Evolutionary conservation across 2,888 invertebrate genomes (phyloP).

Genomic region (Catotricha subobsoleta): DNA sequence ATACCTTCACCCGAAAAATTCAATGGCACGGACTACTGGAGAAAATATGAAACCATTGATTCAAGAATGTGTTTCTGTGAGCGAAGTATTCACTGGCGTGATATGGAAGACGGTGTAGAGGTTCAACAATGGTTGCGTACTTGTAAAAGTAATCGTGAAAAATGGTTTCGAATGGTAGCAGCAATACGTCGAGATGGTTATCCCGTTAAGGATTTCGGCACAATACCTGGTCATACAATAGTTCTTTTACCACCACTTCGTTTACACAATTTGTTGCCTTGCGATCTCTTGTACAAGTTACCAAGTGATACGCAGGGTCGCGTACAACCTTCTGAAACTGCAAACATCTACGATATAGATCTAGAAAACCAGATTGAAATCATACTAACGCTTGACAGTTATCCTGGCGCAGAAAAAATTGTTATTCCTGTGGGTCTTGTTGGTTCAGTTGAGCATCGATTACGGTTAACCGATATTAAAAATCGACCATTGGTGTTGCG

Average conservation of each 20-base stretch:
- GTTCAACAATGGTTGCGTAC: constrained; percentile 17
- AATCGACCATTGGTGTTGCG: constrained; percentile 58
- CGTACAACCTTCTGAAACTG: constrained; percentile 30
- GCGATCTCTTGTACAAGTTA: constrained; percentile 50
- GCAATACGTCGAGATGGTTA: constrained; percentile 57
- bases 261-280: constrained; percentile 73
- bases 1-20: constrained; percentile 23
- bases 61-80: constrained; percentile 24
- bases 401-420: constrained; percentile 51
- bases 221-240: constrained; percentile 69
- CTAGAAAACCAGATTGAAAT: constrained; percentile 55
- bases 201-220: constrained; percentile 37
- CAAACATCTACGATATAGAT: constrained; percentile 42
- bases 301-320: constrained; percentile 27
- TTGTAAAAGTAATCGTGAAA: constrained; percentile 20
- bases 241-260: constrained; percentile 68
- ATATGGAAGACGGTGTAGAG: constrained; percentile 16
- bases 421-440: constrained; percentile 30
- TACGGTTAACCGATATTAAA: constrained; percentile 56
- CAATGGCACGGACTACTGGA: constrained; percentile 39
- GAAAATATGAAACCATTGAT: constrained; percentile 24
- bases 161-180: constrained; percentile 20
- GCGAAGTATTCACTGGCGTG: constrained; percentile 21
- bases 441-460: constrained; percentile 41
- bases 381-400: constrained; percentile 65